A percentile compares a stretch with the other conserved stretches of the same genome.
Conservation (phyloP, 2,113 vertebrate species). For the Leptosomus discolor region DNA sequence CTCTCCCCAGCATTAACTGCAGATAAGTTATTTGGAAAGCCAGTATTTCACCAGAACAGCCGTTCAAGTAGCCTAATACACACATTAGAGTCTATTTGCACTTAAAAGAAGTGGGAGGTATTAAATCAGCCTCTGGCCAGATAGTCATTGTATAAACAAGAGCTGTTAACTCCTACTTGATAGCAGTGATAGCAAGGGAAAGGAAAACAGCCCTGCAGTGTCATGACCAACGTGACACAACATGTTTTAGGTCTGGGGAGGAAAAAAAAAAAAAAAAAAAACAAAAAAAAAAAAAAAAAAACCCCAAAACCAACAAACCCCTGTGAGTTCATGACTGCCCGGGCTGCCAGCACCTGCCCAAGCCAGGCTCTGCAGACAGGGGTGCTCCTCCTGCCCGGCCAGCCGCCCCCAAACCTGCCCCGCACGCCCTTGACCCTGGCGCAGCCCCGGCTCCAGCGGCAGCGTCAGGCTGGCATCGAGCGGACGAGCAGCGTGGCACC, state of each 20-base stretch:
- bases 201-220: slow-evolving; percentile 48
- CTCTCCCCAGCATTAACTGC: not conserved
- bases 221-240: slow-evolving; percentile 5
- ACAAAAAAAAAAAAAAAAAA: not conserved
- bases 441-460: not conserved
- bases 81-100: slow-evolving; percentile 69
- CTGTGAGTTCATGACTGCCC: fast-evolving
- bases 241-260: not conserved
- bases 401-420: not conserved
- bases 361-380: not conserved
- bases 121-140: slow-evolving; percentile 32
- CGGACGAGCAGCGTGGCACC: fast-evolving
- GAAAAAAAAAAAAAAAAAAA: not conserved
- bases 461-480: fast-evolving
- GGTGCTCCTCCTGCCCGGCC: not conserved
- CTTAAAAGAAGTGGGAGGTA: slow-evolving; percentile 64
- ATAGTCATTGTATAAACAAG: slow-evolving; percentile 53
- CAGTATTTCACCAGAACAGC: slow-evolving; percentile 42
- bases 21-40: slow-evolving; percentile 63
- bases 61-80: slow-evolving; percentile 59
- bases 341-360: not conserved
- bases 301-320: not conserved
- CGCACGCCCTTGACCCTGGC: not conserved
- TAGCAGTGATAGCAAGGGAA: slow-evolving; percentile 36
- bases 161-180: slow-evolving; percentile 51